Evolutionary conservation across 2,888 invertebrate species (phyloP).

Genomic region (Epiperipatus broadwayi): DNA sequence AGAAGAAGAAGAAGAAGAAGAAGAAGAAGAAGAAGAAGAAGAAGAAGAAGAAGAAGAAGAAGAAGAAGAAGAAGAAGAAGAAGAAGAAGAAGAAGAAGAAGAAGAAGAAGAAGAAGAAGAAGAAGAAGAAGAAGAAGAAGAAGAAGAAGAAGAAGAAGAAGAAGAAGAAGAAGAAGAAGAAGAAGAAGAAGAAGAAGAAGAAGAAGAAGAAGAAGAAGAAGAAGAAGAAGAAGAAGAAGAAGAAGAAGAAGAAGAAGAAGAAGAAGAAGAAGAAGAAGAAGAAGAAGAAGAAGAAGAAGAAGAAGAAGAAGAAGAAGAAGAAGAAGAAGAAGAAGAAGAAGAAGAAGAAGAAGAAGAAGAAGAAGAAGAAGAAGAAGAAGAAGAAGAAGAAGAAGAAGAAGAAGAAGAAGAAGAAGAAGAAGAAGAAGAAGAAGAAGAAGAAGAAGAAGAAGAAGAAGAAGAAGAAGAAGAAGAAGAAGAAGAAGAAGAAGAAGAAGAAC

Average conservation of each 20-base stretch:
- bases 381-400: slow-evolving; percentile 1
- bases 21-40: slow-evolving; percentile 1
- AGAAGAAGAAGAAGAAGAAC: slow-evolving; percentile 3
- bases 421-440: slow-evolving; percentile 5
- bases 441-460: slow-evolving; percentile 1
- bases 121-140: slow-evolving; percentile 5
- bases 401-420: slow-evolving; percentile 3
- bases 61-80: slow-evolving; percentile 5
- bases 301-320: slow-evolving; percentile 5
- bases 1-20: slow-evolving; percentile 5
- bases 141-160: slow-evolving; percentile 1
- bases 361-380: slow-evolving; percentile 5
- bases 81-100: slow-evolving; percentile 1
- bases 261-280: slow-evolving; percentile 1
- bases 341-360: slow-evolving; percentile 3
- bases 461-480: slow-evolving; percentile 3
- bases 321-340: slow-evolving; percentile 1
- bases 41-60: slow-evolving; percentile 3
- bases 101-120: slow-evolving; percentile 3
- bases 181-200: slow-evolving; percentile 5
- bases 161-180: slow-evolving; percentile 3
- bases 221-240: slow-evolving; percentile 3
- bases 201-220: slow-evolving; percentile 1
- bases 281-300: slow-evolving; percentile 3
- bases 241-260: slow-evolving; percentile 5